Base-by-base conservation (phyloP, 2,113 vertebrate species). In the Indri indri region DNA sequence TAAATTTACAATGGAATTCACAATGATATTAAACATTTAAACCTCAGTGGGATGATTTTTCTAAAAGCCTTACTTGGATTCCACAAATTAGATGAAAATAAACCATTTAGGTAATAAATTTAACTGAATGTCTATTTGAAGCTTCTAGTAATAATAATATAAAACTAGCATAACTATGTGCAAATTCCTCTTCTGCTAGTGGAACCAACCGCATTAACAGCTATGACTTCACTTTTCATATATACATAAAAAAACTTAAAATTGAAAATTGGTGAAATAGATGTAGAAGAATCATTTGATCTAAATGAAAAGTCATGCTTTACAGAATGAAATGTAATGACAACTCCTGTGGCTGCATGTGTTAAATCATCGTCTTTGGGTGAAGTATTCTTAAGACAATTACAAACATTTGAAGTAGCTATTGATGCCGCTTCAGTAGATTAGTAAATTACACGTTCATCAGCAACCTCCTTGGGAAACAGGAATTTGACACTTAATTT, bases 1-100 rank as follows among this genome's bases (percentile, higher is more conserved):
- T 32, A 97, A 91, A 88, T 83, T n/a, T 42, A 61, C 47, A 94
- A 30, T 34, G 76, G 34, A 70, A 86, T 37, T 76, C 80, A 87
- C 52, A 90, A 11, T 34, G 45, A 68, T 80, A 63, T 74, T 54
- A 76, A 88, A 63, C 37, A 73, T 47, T 73, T 84, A 91, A 87
- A 88, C 71, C 88, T 83, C 20, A 30, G 11, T 47, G 42, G 20
- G 47, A 37, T 50, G 3, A 57, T 52, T 76, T 27, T 96, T 70
- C 86, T 97, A 63, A 70, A 80, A 52, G 23, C 1, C 63, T 79
- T 71, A 66, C 61, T 65, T 93, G 83, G 22, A 37, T 66, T 92
- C 47, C 30, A 61, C 66, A 37, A 91, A 79, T 54, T 88, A 23
- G 23, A 52, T 54, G 25, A 74, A 88, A 91, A 91, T 66, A 87